Evolutionary conservation across 1,140 invertebrate species (phyloP).

Genomic region (Cecropterus lyciades): DNA sequence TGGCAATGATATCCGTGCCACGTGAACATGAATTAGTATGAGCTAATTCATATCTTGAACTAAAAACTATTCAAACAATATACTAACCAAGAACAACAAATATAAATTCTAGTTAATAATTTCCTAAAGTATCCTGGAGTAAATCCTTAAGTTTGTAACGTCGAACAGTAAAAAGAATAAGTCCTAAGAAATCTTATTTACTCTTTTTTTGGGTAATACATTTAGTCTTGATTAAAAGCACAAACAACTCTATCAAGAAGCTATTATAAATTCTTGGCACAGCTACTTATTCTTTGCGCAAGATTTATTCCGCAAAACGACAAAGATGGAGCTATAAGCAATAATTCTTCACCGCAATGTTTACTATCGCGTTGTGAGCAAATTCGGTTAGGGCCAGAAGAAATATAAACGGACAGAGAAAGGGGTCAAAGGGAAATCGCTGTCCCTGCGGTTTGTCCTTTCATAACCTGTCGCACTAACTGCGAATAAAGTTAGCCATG

Average conservation of each 20-base stretch:
- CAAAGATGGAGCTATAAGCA: neutral
- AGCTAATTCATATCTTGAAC: too few relatives aligned
- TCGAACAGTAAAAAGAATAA: too few relatives aligned
- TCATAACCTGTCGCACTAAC: neutral
- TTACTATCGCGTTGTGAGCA: neutral
- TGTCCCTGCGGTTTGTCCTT: neutral
- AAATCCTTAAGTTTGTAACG: too few relatives aligned
- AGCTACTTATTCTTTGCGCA: neutral
- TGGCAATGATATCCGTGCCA: too few relatives aligned
- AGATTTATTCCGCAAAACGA: neutral
- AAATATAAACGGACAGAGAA: neutral
- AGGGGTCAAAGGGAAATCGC: neutral
- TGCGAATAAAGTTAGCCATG: neutral
- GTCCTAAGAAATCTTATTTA: too few relatives aligned
- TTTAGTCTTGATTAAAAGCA: neutral
- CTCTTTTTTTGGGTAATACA: too few relatives aligned
- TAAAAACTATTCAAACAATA: too few relatives aligned
- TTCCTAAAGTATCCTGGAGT: too few relatives aligned
- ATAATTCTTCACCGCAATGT: neutral
- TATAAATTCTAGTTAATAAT: too few relatives aligned
- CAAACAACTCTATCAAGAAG: neutral
- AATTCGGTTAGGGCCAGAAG: neutral
- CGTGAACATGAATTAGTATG: too few relatives aligned
- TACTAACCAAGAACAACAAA: too few relatives aligned
- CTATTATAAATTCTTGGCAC: neutral